Evolutionary conservation across 2,113 vertebrate species (phyloP).

Genomic region (Chlorodrepanis virens): DNA sequence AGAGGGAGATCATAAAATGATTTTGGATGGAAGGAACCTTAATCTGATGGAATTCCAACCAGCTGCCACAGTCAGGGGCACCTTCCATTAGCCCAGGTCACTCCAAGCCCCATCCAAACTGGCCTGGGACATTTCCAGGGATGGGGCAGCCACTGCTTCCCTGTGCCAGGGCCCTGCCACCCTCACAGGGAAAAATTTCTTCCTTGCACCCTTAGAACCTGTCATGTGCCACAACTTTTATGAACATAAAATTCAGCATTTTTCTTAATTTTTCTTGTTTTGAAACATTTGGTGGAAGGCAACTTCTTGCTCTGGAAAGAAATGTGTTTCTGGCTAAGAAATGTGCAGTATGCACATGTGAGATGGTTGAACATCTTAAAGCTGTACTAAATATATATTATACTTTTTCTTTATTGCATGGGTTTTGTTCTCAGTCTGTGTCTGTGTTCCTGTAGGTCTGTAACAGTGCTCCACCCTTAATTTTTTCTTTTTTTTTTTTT

Average conservation of each 20-base stretch:
- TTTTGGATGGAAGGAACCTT: not conserved
- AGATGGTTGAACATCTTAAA: not conserved
- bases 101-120: not conserved
- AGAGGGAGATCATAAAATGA: too few relatives aligned
- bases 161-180: not conserved
- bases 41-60: accelerated
- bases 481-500: not conserved
- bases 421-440: not conserved
- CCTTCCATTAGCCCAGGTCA: not conserved
- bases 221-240: not conserved
- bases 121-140: not conserved
- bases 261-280: not conserved
- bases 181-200: not conserved
- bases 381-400: not conserved
- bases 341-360: accelerated
- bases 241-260: not conserved
- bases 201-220: not conserved
- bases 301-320: not conserved
- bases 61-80: not conserved
- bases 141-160: not conserved
- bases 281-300: not conserved
- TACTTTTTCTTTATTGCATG: not conserved
- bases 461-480: not conserved
- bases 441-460: not conserved
- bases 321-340: not conserved